Evolutionary conservation across 2,113 vertebrate species (phyloP).

Genomic region (Gracilinanus agilis): DNA sequence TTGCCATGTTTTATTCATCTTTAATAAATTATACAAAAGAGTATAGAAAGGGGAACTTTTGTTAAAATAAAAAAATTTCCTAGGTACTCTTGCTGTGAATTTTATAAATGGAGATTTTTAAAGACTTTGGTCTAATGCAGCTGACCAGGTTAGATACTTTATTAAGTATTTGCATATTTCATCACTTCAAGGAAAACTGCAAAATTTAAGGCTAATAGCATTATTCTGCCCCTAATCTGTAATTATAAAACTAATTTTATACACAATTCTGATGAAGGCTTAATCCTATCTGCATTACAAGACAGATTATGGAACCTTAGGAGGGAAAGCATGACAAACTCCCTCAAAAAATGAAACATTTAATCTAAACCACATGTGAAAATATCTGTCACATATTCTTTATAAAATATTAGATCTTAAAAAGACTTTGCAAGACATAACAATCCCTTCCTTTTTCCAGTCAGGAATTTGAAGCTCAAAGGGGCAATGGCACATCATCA

Average conservation of each 20-base stretch:
- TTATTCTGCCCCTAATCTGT: slow-evolving; percentile 38
- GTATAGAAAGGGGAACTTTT: not conserved
- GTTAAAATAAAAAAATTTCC: not conserved
- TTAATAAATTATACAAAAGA: slow-evolving; percentile 27
- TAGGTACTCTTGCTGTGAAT: not conserved
- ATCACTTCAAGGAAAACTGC: slow-evolving; percentile 13
- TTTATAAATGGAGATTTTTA: slow-evolving; percentile 17
- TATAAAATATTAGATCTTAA: not conserved
- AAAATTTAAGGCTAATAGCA: slow-evolving; percentile 38
- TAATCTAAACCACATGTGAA: not conserved
- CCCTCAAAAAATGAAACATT: not conserved
- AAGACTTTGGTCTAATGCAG: slow-evolving; percentile 37
- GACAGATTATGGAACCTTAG: not conserved
- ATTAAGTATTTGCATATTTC: slow-evolving; percentile 24
- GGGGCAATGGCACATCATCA: not conserved
- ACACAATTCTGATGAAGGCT: slow-evolving; percentile 28
- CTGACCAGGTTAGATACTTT: slow-evolving; percentile 48
- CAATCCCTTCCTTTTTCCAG: not conserved
- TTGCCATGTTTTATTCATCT: not conserved
- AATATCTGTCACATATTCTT: not conserved
- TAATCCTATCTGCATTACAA: not conserved
- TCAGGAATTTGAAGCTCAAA: not conserved
- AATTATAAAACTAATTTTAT: slow-evolving; percentile 36
- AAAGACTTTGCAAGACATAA: not conserved
- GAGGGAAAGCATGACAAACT: not conserved